phyloP scores from a whole-genome alignment of 2,888 invertebrate species.

The Nomada ruficornis region DNA sequence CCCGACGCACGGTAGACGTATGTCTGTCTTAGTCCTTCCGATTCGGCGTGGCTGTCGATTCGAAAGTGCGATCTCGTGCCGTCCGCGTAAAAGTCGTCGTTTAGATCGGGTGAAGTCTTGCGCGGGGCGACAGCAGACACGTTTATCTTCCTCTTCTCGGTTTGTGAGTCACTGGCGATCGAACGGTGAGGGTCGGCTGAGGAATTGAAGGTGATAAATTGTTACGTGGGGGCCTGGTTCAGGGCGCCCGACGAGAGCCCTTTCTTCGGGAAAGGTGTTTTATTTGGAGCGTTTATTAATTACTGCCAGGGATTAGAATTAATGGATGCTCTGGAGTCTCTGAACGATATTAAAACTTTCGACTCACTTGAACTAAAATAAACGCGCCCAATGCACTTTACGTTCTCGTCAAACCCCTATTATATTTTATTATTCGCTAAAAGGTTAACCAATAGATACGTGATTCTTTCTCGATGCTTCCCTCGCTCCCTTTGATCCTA shows the following conservation, averaged over 20 bases:
- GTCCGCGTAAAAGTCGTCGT: slow-evolving; percentile 73
- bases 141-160: slow-evolving; percentile 62
- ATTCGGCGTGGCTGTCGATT: slow-evolving; percentile 70
- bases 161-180: slow-evolving; percentile 64
- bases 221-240: slow-evolving; percentile 45
- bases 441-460: too few relatives aligned
- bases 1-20: not conserved
- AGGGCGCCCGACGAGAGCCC: not conserved
- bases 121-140: slow-evolving; percentile 42
- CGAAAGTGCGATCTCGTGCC: slow-evolving; percentile 77
- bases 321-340: too few relatives aligned
- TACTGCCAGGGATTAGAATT: too few relatives aligned
- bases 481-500: not conserved
- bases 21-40: slow-evolving; percentile 54
- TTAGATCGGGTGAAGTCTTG: slow-evolving; percentile 61
- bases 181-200: slow-evolving; percentile 45
- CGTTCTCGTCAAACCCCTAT: too few relatives aligned
- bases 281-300: not conserved
- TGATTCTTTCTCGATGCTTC: too few relatives aligned
- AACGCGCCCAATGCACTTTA: too few relatives aligned
- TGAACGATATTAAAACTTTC: too few relatives aligned
- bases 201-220: slow-evolving; percentile 66
- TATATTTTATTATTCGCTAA: too few relatives aligned
- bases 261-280: not conserved
- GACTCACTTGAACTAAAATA: too few relatives aligned